These are phyloP conservation scores for Lindbergichthys nudifrons DNA, from an alignment of 2,797 vertebrate species.

Conservation along the genomic window DNA sequence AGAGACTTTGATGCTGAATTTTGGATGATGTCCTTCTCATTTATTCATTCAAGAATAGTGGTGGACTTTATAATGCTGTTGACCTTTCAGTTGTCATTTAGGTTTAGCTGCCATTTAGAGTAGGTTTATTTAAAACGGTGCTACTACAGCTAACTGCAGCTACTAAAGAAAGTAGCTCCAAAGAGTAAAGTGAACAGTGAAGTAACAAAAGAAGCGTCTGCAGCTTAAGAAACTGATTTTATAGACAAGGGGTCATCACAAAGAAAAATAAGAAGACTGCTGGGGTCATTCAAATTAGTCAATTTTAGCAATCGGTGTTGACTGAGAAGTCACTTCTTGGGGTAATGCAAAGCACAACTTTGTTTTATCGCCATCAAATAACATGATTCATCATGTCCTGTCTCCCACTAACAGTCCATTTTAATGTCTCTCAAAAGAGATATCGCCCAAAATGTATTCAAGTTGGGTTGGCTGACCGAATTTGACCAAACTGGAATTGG, in stretches of 20 bases:
- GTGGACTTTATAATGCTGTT: slow-evolving; percentile 28
- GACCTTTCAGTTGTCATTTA: slow-evolving; percentile 28
- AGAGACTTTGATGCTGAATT: slow-evolving; percentile 47
- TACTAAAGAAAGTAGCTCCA: background rate
- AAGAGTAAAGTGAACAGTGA: background rate
- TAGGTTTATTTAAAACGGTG: slow-evolving; percentile 10
- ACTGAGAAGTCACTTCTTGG: no score
- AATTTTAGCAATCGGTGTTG: no score
- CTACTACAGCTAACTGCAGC: background rate
- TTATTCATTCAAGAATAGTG: slow-evolving; percentile 41
- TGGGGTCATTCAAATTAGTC: no score
- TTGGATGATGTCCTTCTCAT: slow-evolving; percentile 40
- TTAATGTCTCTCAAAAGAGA: no score
- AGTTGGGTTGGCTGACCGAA: background rate
- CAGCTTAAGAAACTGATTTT: no score
- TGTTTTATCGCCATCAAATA: no score
- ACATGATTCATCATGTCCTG: no score
- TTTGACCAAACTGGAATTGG: background rate
- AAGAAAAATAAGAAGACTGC: no score
- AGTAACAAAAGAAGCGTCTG: background rate
- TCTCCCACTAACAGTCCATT: no score
- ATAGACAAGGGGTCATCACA: no score
- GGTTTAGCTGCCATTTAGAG: slow-evolving; percentile 25
- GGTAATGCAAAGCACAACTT: no score
- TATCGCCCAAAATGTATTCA: background rate